A percentile compares a stretch with the other conserved stretches of the same genome.
Conservation (phyloP, 2,888 invertebrate species). For the Conistra vaccinii region DNA sequence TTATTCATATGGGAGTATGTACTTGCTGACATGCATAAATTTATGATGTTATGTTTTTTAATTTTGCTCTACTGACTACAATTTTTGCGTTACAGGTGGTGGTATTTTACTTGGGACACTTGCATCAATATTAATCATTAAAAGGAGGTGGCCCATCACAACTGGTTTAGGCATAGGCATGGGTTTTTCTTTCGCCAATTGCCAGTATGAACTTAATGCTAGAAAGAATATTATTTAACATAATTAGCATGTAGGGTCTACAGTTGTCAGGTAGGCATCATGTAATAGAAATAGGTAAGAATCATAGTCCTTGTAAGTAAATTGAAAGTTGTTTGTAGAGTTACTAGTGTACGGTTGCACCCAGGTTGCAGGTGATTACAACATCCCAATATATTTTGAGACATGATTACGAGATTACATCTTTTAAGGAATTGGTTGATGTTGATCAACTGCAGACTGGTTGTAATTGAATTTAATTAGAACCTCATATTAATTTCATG, state of each 20-base stretch:
- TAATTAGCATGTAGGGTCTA: constrained; percentile 68
- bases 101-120: constrained; percentile 95
- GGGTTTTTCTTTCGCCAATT: constrained; percentile 97
- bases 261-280: constrained; percentile 76
- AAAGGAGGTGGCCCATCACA: constrained; percentile 96
- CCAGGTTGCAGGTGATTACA: background rate
- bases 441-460: background rate
- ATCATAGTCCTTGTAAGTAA: background rate
- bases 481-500: constrained; percentile 31
- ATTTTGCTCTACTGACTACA: constrained; percentile 3
- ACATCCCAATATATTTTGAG: background rate
- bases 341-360: background rate
- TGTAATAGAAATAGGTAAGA: constrained; percentile 35
- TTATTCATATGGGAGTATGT: background rate
- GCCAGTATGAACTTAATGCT: constrained; percentile 91
- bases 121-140: constrained; percentile 95
- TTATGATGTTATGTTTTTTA: no score
- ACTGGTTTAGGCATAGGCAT: constrained; percentile 97
- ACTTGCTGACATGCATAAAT: background rate
- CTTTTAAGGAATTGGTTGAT: background rate
- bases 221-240: constrained; percentile 76
- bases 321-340: background rate
- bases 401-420: background rate
- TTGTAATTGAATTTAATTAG: constrained; percentile 4
- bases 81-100: constrained; percentile 91